Conservation (phyloP, 1,140 invertebrate species). For the Zaprionus taronus region DNA sequence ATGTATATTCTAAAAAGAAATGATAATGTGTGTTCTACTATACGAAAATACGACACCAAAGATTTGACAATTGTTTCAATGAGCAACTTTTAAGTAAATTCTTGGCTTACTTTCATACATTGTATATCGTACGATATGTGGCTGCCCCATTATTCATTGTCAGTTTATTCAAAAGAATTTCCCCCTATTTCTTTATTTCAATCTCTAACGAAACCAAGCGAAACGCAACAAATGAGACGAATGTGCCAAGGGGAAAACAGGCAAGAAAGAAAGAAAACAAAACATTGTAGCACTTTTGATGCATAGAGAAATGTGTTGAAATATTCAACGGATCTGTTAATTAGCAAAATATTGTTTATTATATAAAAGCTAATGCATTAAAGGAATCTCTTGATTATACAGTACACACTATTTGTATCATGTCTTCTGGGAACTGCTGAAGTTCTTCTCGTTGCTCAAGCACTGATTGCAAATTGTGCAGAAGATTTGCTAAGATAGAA, state of each 20-base stretch:
- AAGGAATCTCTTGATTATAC: constrained; percentile 6
- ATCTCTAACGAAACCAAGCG: constrained; percentile 20
- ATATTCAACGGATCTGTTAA: constrained; percentile 36
- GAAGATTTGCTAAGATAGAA: constrained; percentile 68
- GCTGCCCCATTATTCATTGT: constrained; percentile 20
- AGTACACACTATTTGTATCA: not conserved
- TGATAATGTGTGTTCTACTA: not conserved
- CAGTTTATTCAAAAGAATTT: constrained; percentile 36
- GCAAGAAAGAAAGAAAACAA: not conserved
- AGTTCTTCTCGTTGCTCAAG: constrained; percentile 74
- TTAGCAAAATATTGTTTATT: constrained; percentile 46
- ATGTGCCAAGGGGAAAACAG: constrained; percentile 30
- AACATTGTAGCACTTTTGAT: constrained; percentile 18
- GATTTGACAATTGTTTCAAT: not conserved
- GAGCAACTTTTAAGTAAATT: not conserved
- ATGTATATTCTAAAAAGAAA: not conserved
- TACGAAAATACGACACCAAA: not conserved
- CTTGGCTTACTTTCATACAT: constrained; percentile 10
- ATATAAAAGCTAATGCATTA: constrained; percentile 9
- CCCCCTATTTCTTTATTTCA: not conserved
- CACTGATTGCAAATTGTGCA: constrained; percentile 78
- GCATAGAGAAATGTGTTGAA: constrained; percentile 23
- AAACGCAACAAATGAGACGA: constrained; percentile 28
- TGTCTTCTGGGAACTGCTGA: constrained; percentile 63
- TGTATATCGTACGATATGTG: not conserved